phyloP scores from a whole-genome alignment of 2,888 invertebrate species.

The Odontocerum albicorne region DNA sequence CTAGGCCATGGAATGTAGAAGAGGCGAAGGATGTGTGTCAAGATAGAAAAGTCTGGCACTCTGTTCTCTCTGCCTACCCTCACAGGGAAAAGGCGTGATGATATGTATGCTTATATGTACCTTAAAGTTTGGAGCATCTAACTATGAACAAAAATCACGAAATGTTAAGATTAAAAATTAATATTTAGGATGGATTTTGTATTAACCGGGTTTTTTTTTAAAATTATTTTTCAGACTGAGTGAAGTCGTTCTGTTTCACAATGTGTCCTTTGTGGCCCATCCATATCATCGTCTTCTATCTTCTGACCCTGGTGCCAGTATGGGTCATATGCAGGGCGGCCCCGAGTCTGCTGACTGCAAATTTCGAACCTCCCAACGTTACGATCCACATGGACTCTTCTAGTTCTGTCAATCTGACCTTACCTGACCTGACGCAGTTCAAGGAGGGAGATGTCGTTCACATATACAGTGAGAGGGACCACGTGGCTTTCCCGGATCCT shows the following conservation, averaged over 20 bases:
- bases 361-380: slow-evolving; percentile 45
- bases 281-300: slow-evolving; percentile 59
- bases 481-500: slow-evolving; percentile 17
- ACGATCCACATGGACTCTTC: slow-evolving; percentile 54
- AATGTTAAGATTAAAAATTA: too few relatives aligned
- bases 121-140: too few relatives aligned
- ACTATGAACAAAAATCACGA: too few relatives aligned
- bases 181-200: too few relatives aligned
- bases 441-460: slow-evolving; percentile 18
- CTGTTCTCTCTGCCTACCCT: too few relatives aligned
- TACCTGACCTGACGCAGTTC: slow-evolving; percentile 42
- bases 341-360: slow-evolving; percentile 43
- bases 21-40: too few relatives aligned
- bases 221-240: background rate
- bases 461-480: slow-evolving; percentile 33
- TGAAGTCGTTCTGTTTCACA: too few relatives aligned
- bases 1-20: too few relatives aligned
- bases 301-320: slow-evolving; percentile 55
- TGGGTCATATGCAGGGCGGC: slow-evolving; percentile 55
- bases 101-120: too few relatives aligned
- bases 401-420: slow-evolving; percentile 47
- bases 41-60: too few relatives aligned
- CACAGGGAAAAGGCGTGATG: too few relatives aligned
- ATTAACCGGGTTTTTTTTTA: too few relatives aligned
- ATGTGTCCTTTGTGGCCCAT: slow-evolving; percentile 67